phyloP scores from a whole-genome alignment of 2,113 vertebrate genomes.

The Helogale parvula region DNA sequence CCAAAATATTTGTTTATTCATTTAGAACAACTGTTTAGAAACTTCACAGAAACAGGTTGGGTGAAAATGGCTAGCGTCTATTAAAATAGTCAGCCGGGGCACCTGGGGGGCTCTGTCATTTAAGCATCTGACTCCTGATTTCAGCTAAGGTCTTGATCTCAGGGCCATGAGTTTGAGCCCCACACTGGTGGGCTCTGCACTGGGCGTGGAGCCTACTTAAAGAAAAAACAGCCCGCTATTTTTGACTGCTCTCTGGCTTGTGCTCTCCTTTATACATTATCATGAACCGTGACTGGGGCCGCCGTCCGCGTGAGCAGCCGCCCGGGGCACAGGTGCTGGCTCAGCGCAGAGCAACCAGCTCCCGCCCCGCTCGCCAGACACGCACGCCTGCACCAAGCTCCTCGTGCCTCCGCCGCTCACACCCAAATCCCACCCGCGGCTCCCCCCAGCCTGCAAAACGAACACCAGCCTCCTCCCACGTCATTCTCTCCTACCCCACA shows the following conservation, averaged over 20 bases:
- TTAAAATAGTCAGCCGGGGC: background rate
- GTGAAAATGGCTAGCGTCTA: background rate
- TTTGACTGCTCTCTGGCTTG: background rate
- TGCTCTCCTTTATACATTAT: background rate
- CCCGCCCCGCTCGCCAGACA: background rate
- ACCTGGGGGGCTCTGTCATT: no score
- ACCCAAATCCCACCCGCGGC: background rate
- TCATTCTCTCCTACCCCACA: background rate
- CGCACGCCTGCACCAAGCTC: no score
- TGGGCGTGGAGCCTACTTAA: no score
- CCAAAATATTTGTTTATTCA: background rate
- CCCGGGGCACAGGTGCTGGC: background rate
- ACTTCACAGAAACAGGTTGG: background rate
- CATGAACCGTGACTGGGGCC: background rate
- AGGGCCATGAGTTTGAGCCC: no score
- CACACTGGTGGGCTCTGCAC: no score
- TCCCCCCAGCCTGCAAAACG: background rate
- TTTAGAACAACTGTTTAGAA: background rate
- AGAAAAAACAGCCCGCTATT: background rate
- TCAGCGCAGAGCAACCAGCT: background rate
- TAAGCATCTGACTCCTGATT: no score
- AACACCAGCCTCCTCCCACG: background rate
- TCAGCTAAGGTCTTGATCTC: no score
- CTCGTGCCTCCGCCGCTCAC: accelerated
- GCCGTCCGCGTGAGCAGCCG: background rate